Evolutionary conservation across 2,113 vertebrate genomes (phyloP).

Genomic region (Pseudopipra pipra): DNA sequence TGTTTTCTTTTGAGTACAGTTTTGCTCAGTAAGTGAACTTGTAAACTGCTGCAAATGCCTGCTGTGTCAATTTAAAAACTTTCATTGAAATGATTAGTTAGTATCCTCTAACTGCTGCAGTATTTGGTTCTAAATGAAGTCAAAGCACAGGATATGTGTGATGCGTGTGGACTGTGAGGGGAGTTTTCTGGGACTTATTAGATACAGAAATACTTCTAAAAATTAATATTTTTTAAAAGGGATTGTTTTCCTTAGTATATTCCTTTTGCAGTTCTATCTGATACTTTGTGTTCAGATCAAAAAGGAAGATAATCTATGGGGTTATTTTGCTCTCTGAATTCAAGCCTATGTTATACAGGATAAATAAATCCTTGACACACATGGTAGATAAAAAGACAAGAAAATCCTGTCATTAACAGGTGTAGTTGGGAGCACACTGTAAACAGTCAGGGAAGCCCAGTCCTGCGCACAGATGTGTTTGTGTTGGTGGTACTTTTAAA

Average conservation of each 20-base stretch:
- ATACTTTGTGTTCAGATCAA: not conserved
- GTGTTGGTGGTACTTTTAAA: not conserved
- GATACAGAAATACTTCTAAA: not conserved
- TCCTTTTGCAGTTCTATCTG: not conserved
- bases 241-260: not conserved
- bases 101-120: not conserved
- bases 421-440: not conserved
- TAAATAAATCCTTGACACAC: not conserved
- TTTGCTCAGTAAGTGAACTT: not conserved
- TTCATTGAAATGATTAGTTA: not conserved
- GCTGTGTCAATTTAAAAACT: not conserved
- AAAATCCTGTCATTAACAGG: not conserved
- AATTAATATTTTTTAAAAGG: accelerated
- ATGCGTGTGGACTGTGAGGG: not conserved
- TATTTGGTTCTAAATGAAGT: not conserved
- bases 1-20: not conserved
- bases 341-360: not conserved
- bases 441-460: not conserved
- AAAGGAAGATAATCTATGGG: not conserved
- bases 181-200: not conserved
- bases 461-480: not conserved
- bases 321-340: not conserved
- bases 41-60: not conserved
- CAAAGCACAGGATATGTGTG: not conserved
- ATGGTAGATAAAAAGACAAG: not conserved